Base-by-base conservation (phyloP, 2,113 vertebrate genomes). In the Phalacrocorax pelagicus region DNA sequence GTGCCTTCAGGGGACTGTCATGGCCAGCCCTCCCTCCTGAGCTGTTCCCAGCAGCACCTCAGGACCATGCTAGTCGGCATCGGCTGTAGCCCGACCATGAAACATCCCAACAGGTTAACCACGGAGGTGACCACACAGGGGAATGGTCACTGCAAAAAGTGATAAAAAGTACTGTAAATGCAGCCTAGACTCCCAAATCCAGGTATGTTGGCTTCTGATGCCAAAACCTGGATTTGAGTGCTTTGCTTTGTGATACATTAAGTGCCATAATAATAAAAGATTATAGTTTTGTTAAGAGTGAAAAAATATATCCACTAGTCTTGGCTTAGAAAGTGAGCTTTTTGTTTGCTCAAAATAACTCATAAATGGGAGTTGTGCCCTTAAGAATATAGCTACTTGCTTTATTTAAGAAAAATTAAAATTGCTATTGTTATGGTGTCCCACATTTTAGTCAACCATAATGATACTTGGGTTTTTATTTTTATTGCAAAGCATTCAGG, bases 301-400 rank as follows among this genome's bases (percentile, higher is more conserved):
- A 79, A 87, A 42, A 92, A 96, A 24, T 29, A 67, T 29, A 67
- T 29, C 22, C 52, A 44, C 32, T 59, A 16, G 51, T 95, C 92
- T 88, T 94, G 65, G 69, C 47, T 47, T 38, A 93, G 54, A 83
- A 19, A 62, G 23, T 17, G 26, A 92, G 83, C 44, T 47, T 95
- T 91, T 91, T 84, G 57, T 94, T 89, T 89, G 61, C 57, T 79
- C 57, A 72, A 85, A 89, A 87, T 88, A 95, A 71, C 38, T 86
- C 47, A 51, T 80, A 86, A 92, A 81, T 67, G 70, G 22, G 34
- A 89, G 34, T 30, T 65, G 11, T 85, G 65, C 44, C 55, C 44
- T 89, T 84, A 91, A 79, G 58, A 93, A 86, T 49, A 44, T 23
- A 89, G 38, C 32, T 74, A 84, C 32, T 72, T 5, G 20, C 46